Base-by-base conservation (phyloP, 2,113 vertebrate species). In the Pipa parva region DNA sequence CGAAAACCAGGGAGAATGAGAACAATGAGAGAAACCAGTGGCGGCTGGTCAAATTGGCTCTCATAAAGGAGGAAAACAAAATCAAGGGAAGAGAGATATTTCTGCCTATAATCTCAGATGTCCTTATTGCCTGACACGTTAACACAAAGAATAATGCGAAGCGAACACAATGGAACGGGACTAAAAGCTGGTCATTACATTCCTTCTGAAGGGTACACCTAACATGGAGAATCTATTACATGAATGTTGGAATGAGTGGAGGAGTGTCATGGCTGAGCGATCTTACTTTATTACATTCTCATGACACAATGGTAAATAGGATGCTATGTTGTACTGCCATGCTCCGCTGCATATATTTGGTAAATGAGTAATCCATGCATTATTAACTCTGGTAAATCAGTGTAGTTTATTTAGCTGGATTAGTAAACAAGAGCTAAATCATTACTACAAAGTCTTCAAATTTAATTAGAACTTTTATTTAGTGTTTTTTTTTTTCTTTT, bases 301-400 rank as follows among this genome's bases (percentile, higher is more conserved):
- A 29, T 28, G 52, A 29, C 52, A 56, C 28, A 56, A 31, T 31
- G 52, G 17, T 56, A 56, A 56, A 31, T 28, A 58, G 13, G 18
- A 36, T 22, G n/a, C 11, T 22, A n/a, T 33, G 55, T 58, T 22
- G 21, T 21, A 20, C 22, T 21, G 52, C 52, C 15, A 28, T 15
- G 55, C 55, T 58, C 18, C 55, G 5, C 31, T 49, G 55, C 26
- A 8, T 37, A 67, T 21, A 26, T 50, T 67, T 67, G 48, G 64
- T 67, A 55, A 67, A 67, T 67, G 54, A 67, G 55, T 59, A 59
- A 67, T 59, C 63, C 37, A 42, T 48, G 55, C 18, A 57, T 36
- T 63, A 51, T 29, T 48, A 66, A 54, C 18, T 33, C n/a, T 46
- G 5, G 51, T 33, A 57, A 66, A 57, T 66, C 63, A 54, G 24